These are phyloP conservation scores for Machaerirhynchus nigripectus DNA, from an alignment of 2,113 vertebrate genomes.

Conservation along the genomic window DNA sequence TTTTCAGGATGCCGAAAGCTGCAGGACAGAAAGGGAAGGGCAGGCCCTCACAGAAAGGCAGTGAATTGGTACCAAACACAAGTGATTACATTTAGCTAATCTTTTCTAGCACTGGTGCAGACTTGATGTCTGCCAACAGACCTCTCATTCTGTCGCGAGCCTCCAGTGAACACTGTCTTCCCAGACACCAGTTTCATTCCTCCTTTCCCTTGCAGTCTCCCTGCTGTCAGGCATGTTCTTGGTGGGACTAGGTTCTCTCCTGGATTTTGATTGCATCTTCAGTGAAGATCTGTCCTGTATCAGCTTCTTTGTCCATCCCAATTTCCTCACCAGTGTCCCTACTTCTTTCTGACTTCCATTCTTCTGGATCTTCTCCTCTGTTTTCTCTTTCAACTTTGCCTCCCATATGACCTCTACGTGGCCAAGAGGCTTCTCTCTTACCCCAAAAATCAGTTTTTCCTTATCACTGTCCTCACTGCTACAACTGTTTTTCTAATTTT, in stretches of 20 bases:
- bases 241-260: neutral
- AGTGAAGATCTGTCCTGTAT: neutral
- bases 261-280: neutral
- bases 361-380: neutral
- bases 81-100: neutral
- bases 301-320: neutral
- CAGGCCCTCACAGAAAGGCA: neutral
- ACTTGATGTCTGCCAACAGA: neutral
- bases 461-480: neutral
- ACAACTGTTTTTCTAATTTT: neutral
- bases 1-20: neutral
- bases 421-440: accelerated
- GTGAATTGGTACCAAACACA: neutral
- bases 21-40: neutral
- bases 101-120: neutral
- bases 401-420: neutral
- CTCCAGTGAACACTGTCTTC: accelerated
- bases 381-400: neutral
- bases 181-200: neutral
- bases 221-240: neutral
- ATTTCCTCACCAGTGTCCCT: neutral
- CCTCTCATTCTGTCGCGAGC: accelerated
- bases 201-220: neutral
- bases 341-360: neutral
- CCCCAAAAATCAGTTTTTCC: neutral